Evolutionary conservation across 2,888 invertebrate genomes (phyloP), one percentile per base, ranked within the genome.

Genomic region (Rotaria socialis): DNA sequence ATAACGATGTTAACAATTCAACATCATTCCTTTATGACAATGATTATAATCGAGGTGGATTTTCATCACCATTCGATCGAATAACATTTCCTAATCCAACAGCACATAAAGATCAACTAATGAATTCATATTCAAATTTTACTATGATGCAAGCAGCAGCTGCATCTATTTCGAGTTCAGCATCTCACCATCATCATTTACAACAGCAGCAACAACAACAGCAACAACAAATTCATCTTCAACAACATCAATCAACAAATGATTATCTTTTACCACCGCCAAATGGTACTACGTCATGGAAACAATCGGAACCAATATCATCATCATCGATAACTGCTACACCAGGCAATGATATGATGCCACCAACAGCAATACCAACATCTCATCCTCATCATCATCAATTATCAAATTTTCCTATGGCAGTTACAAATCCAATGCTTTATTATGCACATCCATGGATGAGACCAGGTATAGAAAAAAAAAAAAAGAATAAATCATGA

Each of bases 231-330:
- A 7, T 47, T n/a, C 80, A 47, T n/a, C 80, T 47, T 47, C 80
- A 80, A 80, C 80, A 47, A n/a, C 80, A 80, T n/a, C 80, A 43
- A n/a, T 80, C 47, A 80, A 35, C 80, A 80, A 80, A 47, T 80
- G 80, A 80, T 47, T 80, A 80, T 80, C 47, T 80, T 47, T 47
- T 47, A 80, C 47, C 80, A 80, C 47, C 47, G 24, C n/a, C 80
- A 10, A 80, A 47, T 80, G 80, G 80, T n/a, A 47, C 67, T 19
- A n/a, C 67, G 19, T 67, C 47, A n/a, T 80, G 80, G 80, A 80
- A 80, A 47, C 47, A 47, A 47, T 22, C 22, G 19, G 80, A 80
- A n/a, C 47, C 80, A 43, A 47, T 47, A 47, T 43, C 80, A 47
- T 43, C 80, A 2, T 43, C 80, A 43, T 43, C 80, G 6, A 24